Conservation (phyloP, 2,888 invertebrate species). For the Sthenelais limicola region DNA sequence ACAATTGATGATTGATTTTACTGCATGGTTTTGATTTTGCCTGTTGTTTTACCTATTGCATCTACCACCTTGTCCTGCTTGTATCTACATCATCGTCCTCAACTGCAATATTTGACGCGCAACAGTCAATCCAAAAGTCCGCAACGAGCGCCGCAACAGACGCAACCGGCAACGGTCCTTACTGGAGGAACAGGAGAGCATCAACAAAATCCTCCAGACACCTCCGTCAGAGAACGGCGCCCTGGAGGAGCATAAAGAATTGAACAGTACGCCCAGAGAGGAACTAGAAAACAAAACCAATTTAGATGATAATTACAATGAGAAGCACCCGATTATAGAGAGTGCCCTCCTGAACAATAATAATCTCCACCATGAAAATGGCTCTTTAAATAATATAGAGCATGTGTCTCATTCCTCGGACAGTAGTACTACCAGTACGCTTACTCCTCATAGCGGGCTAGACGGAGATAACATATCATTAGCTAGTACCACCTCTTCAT, state of each 20-base stretch:
- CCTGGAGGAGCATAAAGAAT: neutral
- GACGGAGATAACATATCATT: constrained; percentile 45
- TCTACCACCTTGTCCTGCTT: no score
- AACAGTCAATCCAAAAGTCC: constrained; percentile 1
- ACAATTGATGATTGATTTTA: no score
- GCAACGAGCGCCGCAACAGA: constrained; percentile 17
- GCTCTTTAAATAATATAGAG: no score
- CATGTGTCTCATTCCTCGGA: no score
- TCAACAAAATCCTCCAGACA: neutral
- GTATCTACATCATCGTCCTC: no score
- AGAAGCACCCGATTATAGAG: neutral
- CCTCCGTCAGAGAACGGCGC: no score
- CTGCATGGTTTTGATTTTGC: no score
- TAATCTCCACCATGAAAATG: no score
- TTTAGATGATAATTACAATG: neutral
- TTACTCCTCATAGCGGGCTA: constrained; percentile 17
- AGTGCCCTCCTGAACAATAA: no score
- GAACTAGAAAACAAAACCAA: constrained; percentile 8
- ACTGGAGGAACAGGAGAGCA: constrained; percentile 44
- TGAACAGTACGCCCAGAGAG: neutral
- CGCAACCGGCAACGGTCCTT: constrained; percentile 38
- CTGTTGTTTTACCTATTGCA: no score
- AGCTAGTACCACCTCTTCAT: constrained; percentile 41
- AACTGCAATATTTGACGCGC: constrained; percentile 1
- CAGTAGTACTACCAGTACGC: constrained; percentile 3